Base-by-base conservation (phyloP, 2,113 vertebrate species). In the Tinamus guttatus region DNA sequence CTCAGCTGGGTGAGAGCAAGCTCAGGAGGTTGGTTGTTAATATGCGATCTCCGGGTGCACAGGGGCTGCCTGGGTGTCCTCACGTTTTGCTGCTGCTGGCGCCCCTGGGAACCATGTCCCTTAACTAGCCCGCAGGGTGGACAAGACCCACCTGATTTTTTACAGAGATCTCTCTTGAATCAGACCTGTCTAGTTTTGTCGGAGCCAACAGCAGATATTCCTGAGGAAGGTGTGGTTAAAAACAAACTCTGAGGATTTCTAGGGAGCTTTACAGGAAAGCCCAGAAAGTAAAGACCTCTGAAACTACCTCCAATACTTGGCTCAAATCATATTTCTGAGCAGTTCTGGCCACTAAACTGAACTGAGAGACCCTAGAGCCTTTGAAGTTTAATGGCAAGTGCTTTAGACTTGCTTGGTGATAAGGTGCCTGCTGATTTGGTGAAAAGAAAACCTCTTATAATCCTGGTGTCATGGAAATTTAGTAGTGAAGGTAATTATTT, bases 61-160 rank as follows among this genome's bases (percentile, higher is more conserved):
- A 32, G 38, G 14, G 25, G 7, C 60, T 82, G 4, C 24, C 10
- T 64, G 20, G 7, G 40, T 38, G 19, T 54, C 60, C 24, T 81
- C 36, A 17, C 13, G 2, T 25, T 59, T 41, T 81, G 7, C 32
- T 56, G 22, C 3, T 3, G 15, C 8, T 21, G 58, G 0, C 27
- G 51, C 51, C 28, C 25, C 41, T 56, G 54, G 54, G 41, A 9
- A 81, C 22, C 22, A 11, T 70, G 34, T 17, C 8, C n/a, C 12
- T 68, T 67, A 47, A 28, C 24, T 45, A 71, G 16, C 27, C 9
- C 6, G n/a, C 75, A 59, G 24, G 34, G 28, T 36, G 2, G 15
- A 13, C 36, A 60, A 62, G 18, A 63, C 30, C 38, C 0, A 0
- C 38, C 9, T 77, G 22, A 18, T 40, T 60, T 71, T 70, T 51